Conservation (phyloP, 1,140 invertebrate genomes). For the Bombus waltoni region DNA sequence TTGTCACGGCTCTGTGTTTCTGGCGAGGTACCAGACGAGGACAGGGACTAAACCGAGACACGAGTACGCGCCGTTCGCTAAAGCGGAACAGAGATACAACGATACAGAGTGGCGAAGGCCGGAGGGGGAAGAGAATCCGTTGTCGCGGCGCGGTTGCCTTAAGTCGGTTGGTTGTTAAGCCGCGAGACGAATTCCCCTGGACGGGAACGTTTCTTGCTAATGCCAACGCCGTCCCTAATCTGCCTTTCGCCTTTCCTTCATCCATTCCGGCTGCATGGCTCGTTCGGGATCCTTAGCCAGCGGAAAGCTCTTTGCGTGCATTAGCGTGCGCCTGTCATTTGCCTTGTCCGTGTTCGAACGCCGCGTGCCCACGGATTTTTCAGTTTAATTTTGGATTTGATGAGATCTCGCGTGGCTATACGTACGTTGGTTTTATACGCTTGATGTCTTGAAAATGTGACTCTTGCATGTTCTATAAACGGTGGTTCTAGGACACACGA, state of each 20-base stretch:
- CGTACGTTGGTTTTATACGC: background rate
- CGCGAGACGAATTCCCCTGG: constrained; percentile 68
- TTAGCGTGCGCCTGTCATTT: constrained; percentile 40
- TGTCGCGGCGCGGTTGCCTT: constrained; percentile 50
- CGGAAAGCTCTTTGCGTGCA: constrained; percentile 60
- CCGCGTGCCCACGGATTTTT: background rate
- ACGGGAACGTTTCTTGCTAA: constrained; percentile 63
- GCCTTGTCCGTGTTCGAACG: constrained; percentile 19
- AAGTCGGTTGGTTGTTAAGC: constrained; percentile 68
- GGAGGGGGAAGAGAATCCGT: constrained; percentile 18
- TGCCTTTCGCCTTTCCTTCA: constrained; percentile 64
- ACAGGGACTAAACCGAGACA: background rate
- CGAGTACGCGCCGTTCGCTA: background rate
- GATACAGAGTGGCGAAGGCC: background rate
- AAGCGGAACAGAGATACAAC: background rate
- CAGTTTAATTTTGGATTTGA: constrained; percentile 2
- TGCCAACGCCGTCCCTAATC: constrained; percentile 66
- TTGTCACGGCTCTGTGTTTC: constrained; percentile 51
- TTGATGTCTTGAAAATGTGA: background rate
- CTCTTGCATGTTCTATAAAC: no score
- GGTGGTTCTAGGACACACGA: no score
- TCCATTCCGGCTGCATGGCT: constrained; percentile 52
- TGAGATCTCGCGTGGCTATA: background rate
- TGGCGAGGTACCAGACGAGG: constrained; percentile 35
- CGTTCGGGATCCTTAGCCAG: constrained; percentile 23